Evolutionary conservation across 2,797 vertebrate species (phyloP), one percentile per base, ranked within the genome.

Genomic region (Tokudaia muenninki): DNA sequence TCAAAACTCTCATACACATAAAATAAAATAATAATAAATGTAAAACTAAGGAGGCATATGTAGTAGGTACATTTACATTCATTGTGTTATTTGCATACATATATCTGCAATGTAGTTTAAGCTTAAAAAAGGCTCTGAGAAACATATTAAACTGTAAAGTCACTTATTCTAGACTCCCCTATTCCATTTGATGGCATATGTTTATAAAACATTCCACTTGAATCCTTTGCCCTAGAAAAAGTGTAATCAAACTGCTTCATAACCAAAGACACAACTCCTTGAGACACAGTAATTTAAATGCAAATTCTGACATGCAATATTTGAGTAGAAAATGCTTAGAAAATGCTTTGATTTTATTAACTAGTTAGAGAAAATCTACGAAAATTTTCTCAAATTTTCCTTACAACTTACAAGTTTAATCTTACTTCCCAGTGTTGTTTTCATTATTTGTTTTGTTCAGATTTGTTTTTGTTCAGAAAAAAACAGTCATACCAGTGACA

Each of bases 291-390:
- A 61, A 80, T 63, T 89, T 72, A 92, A 94, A 74, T 88, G 29
- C 16, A 61, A 29, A 61, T 72, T 87, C 37, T 90, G 13, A 77
- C 61, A 34, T 77, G 11, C 41, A 57, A 17, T 86, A 84, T 92
- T 86, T 89, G 8, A 95, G 41, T 87, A 5, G n/a, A 72, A 90
- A 94, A 96, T 88, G 34, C 19, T 87, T 87, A 5, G n/a, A 72
- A 90, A 94, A 96, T 88, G 34, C 19, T 87, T 79, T 82, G 61
- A 93, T 88, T 96, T 77, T 86, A 84, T 96, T 96, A 94, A 78
- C 19, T 77, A 82, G 9, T 41, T 80, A 94, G 92, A 96, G 44
- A 17, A 16, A 21, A 75, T 77, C 65, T 81, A 86, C 72, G 26
- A 81, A 93, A 86, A 77, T 7, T 13, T 31, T 44, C 31, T 80